These are phyloP conservation scores for Sciurus vulgaris DNA, from an alignment of 2,797 vertebrate genomes.

Conservation along the genomic window DNA sequence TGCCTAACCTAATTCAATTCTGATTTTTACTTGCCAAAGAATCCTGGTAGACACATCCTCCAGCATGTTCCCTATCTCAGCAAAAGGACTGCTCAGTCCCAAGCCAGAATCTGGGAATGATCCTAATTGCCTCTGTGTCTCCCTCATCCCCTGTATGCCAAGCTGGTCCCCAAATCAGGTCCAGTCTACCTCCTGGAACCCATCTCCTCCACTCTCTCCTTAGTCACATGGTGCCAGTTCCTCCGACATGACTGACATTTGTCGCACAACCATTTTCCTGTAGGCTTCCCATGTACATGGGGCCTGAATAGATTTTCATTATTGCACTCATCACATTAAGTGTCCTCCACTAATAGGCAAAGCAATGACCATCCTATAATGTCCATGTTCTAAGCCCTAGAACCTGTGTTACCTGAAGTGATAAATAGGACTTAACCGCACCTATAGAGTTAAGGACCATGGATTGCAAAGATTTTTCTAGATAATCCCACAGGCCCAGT, in stretches of 20 bases:
- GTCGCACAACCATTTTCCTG: background rate
- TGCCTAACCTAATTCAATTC: background rate
- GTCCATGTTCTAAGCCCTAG: background rate
- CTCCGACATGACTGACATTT: background rate
- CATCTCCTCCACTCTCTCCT: background rate
- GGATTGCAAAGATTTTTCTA: background rate
- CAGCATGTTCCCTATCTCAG: background rate
- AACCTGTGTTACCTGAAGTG: background rate
- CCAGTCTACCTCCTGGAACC: background rate
- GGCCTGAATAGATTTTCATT: background rate
- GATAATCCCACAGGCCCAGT: background rate
- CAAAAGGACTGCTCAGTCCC: background rate
- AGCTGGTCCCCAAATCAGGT: background rate
- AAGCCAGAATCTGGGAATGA: background rate
- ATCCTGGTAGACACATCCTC: background rate
- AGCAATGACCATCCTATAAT: background rate
- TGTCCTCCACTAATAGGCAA: background rate
- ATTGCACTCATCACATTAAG: background rate
- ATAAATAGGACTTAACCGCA: background rate
- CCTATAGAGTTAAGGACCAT: background rate
- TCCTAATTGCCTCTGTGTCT: background rate
- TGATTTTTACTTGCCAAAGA: background rate
- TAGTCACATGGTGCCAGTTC: background rate
- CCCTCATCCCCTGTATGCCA: background rate
- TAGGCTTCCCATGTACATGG: background rate